Evolutionary conservation across 2,797 vertebrate species (phyloP), one percentile per base, ranked within the genome.

Genomic region (Clangula hyemalis): DNA sequence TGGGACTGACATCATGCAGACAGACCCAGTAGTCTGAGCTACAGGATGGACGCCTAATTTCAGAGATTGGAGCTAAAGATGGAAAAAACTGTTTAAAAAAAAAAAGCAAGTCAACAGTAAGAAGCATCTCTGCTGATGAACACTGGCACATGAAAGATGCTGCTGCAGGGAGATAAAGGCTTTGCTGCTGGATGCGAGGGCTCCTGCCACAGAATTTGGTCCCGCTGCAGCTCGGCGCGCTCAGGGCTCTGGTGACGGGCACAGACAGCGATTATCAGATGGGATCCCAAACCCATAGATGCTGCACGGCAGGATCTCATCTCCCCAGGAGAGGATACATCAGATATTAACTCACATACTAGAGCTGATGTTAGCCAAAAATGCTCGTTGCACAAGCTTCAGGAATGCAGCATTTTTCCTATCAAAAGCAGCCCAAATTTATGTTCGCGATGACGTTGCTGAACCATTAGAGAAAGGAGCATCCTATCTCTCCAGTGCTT

Each of bases 341-440:
- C 88, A 94, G 87, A 80, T 89, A 92, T 90, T 90, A 94, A 97
- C 74, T 91, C 87, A 76, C 60, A 93, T 71, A 78, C 94, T 79
- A 78, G 75, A 91, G 90, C 77, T 54, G 45, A 75, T 64, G 66
- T 51, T 71, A 92, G 94, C 94, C 96, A 97, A 96, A 96, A 93
- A 84, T 43, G 84, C 64, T 19, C 51, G 82, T 95, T 96, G 93
- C 95, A 94, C 95, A 97, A 96, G 94, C 82, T 69, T 91, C 65
- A 94, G 90, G 94, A 96, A 97, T 89, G 94, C 64, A 95, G 69
- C 54, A 8, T 38, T 82, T 93, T 94, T 93, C 73, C 88, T 96
- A 62, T 73, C 83, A 93, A 90, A 91, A 95, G 78, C 45, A 90
- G 41, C 77, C 78, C 11, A 89, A 95, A 92, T 95, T 96, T 95